phyloP scores from a whole-genome alignment of 2,797 vertebrate genomes.

The Hemibagrus guttatus region DNA sequence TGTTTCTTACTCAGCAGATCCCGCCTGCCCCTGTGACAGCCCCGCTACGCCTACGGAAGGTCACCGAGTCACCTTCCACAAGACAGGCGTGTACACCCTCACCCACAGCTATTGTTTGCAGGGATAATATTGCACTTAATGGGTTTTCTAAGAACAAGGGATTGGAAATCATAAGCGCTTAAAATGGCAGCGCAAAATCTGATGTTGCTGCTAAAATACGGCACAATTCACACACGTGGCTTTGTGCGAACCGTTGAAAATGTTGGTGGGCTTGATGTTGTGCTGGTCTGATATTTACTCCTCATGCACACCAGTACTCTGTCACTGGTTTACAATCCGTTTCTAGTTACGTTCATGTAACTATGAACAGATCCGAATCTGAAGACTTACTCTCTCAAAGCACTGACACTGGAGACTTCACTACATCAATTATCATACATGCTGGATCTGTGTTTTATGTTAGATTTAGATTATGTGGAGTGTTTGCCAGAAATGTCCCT shows the following conservation, averaged over 20 bases:
- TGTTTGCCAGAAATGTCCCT: background rate
- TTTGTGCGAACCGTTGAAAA: background rate
- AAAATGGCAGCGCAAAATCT: conserved; percentile 2
- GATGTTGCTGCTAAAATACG: conserved; percentile 14
- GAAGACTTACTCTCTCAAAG: background rate
- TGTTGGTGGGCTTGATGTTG: background rate
- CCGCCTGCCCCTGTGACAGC: background rate
- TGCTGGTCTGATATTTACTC: background rate
- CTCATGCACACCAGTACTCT: background rate
- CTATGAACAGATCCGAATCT: background rate
- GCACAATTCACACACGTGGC: conserved; percentile 23
- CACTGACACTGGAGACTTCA: background rate
- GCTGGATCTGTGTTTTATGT: background rate
- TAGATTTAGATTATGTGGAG: background rate
- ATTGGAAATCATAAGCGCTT: conserved; percentile 21
- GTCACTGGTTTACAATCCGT: background rate
- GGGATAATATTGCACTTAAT: conserved; percentile 47
- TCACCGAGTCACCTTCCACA: conserved; percentile 50
- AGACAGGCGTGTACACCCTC: background rate
- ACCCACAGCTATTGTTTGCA: conserved; percentile 43
- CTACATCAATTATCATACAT: background rate
- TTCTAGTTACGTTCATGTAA: background rate
- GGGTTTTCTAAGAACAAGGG: conserved; percentile 43
- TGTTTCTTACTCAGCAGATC: conserved; percentile 23
- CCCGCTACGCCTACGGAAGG: conserved; percentile 16